Conservation (phyloP, 1,140 invertebrate species). For the Eubasilissa regina region DNA sequence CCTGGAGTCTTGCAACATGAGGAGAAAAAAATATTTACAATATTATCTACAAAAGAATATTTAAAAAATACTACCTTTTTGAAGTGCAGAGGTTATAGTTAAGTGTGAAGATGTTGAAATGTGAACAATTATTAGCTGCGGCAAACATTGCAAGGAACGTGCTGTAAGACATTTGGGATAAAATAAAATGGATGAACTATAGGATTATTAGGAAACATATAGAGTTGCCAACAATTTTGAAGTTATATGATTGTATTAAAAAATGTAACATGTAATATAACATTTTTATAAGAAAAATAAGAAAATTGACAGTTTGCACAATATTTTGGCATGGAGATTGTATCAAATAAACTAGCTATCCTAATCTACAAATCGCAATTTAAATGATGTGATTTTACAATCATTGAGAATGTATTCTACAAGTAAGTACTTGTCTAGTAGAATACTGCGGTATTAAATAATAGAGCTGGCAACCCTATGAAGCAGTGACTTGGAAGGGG, state of each 20-base stretch:
- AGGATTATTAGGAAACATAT: slow-evolving; percentile 26
- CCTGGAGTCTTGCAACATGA: too few species aligned
- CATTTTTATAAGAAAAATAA: too few species aligned
- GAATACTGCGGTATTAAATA: neutral
- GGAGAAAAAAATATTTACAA: neutral
- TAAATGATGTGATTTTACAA: neutral
- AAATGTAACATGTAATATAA: too few species aligned
- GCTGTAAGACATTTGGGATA: neutral
- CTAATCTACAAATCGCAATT: neutral
- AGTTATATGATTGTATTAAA: too few species aligned
- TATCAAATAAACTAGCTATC: too few species aligned
- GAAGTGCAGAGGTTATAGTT: slow-evolving; percentile 29
- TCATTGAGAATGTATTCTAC: too few species aligned
- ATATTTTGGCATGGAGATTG: too few species aligned
- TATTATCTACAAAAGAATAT: neutral
- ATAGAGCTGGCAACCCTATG: slow-evolving; percentile 19
- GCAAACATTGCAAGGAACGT: slow-evolving; percentile 27
- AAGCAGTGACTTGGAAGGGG: slow-evolving; percentile 1
- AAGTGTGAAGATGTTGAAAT: slow-evolving; percentile 19
- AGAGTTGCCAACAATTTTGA: slow-evolving; percentile 2
- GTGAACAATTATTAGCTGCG: slow-evolving; percentile 15
- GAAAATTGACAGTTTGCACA: too few species aligned
- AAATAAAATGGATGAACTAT: neutral
- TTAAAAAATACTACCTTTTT: slow-evolving; percentile 35
- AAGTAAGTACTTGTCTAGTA: too few species aligned